These are phyloP conservation scores for Tympanuchus pallidicinctus DNA, from an alignment of 2,113 vertebrate species.

Conservation along the genomic window DNA sequence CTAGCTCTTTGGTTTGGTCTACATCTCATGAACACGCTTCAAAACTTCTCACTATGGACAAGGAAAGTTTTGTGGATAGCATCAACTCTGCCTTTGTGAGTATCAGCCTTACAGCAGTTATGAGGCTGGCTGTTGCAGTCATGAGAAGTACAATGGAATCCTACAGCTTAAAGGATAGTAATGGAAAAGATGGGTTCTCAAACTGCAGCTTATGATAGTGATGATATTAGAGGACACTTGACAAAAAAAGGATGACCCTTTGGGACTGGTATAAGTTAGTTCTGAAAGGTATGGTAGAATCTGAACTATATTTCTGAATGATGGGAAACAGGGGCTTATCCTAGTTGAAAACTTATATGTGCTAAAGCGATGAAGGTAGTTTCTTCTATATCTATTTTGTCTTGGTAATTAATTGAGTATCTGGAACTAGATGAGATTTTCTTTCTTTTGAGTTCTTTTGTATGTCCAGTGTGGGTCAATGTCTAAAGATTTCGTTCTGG, in stretches of 20 bases:
- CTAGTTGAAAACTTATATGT: neutral
- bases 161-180: neutral
- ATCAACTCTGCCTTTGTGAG: slow-evolving; percentile 98
- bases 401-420: neutral
- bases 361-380: neutral
- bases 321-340: neutral
- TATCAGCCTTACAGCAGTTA: neutral
- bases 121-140: neutral
- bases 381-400: neutral
- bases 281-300: neutral
- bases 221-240: neutral
- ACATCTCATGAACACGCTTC: slow-evolving; percentile 90
- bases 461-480: neutral
- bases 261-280: neutral
- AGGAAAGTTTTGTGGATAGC: slow-evolving; percentile 93
- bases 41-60: slow-evolving; percentile 88
- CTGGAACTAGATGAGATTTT: neutral
- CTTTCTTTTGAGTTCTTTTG: neutral
- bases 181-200: neutral
- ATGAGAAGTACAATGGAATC: neutral
- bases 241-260: neutral
- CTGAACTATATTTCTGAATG: neutral
- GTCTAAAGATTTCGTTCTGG: neutral
- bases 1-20: slow-evolving; percentile 97
- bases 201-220: neutral